phyloP scores from a whole-genome alignment of 2,797 vertebrate species.

The Decapterus maruadsi region DNA sequence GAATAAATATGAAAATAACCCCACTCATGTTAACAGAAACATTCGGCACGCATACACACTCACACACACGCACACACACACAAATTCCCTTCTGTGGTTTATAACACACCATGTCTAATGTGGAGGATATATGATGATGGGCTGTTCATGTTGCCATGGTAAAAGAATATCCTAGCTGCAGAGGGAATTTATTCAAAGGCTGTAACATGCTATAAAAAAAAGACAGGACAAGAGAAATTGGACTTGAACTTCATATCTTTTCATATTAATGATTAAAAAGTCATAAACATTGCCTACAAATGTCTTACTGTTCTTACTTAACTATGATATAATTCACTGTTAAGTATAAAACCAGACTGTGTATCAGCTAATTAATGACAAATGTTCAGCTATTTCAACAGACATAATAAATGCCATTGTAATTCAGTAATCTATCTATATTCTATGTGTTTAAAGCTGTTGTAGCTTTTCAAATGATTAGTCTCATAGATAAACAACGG shows the following conservation, averaged over 20 bases:
- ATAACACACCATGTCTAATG: slow-evolving; percentile 35
- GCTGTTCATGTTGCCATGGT: slow-evolving; percentile 20
- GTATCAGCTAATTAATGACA: not conserved
- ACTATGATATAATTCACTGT: not conserved
- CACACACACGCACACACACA: slow-evolving; percentile 13
- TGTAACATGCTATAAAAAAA: slow-evolving; percentile 4
- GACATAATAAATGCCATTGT: not conserved
- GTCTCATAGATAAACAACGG: not conserved
- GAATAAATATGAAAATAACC: slow-evolving; percentile 72
- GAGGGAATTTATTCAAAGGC: slow-evolving; percentile 27
- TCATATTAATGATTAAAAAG: not conserved
- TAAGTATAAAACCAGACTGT: not conserved
- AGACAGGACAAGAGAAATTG: not conserved
- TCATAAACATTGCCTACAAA: not conserved
- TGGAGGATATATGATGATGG: slow-evolving; percentile 34
- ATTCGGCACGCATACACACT: not conserved
- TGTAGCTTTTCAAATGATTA: not conserved
- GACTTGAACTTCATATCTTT: not conserved
- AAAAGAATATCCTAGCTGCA: slow-evolving; percentile 13
- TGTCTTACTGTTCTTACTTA: not conserved
- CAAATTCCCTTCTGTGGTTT: slow-evolving; percentile 28
- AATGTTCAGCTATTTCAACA: not conserved
- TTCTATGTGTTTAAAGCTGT: not conserved
- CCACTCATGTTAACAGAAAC: slow-evolving; percentile 18
- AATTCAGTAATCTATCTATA: not conserved